phyloP scores from a whole-genome alignment of 2,888 invertebrate genomes.

The Macrostomum cliftonense region DNA sequence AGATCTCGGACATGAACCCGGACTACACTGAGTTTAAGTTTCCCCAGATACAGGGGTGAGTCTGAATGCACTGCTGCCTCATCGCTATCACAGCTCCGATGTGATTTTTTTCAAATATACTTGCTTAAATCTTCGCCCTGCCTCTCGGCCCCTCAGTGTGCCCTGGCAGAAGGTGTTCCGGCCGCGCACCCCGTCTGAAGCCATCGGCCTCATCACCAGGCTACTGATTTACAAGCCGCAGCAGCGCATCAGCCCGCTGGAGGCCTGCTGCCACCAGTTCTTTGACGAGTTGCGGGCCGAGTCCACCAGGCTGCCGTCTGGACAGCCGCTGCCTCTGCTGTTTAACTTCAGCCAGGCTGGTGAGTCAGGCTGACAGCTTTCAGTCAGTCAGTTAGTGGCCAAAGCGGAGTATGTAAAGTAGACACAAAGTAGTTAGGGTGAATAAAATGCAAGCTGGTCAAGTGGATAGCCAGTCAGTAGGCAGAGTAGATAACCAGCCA shows the following conservation, averaged over 20 bases:
- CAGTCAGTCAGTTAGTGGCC: too few species aligned
- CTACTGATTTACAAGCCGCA: conserved; percentile 93
- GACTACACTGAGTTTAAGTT: conserved; percentile 99
- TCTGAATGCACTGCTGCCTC: too few species aligned
- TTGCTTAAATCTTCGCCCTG: too few species aligned
- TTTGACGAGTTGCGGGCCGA: conserved; percentile 92
- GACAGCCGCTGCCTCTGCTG: conserved; percentile 74
- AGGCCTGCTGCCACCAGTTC: conserved; percentile 93
- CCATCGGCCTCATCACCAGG: conserved; percentile 57
- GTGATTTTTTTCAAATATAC: too few species aligned
- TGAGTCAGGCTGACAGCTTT: too few species aligned
- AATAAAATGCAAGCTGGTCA: too few species aligned
- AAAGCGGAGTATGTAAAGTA: too few species aligned
- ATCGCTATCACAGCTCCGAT: too few species aligned
- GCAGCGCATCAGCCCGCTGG: conserved; percentile 75
- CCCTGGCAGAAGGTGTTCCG: conserved; percentile 39
- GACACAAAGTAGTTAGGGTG: too few species aligned
- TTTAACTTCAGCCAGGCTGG: conserved; percentile 1
- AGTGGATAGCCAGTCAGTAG: too few species aligned
- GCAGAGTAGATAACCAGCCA: too few species aligned
- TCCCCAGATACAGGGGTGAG: conserved; percentile 57
- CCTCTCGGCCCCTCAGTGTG: too few species aligned
- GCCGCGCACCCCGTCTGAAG: conserved; percentile 38
- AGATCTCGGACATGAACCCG: conserved; percentile 99
- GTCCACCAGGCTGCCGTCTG: conserved; percentile 72